A percentile compares a stretch with the other conserved stretches of the same genome.
phyloP scores from a whole-genome alignment of 2,113 vertebrate species.

The Paedocypris sp. region DNA sequence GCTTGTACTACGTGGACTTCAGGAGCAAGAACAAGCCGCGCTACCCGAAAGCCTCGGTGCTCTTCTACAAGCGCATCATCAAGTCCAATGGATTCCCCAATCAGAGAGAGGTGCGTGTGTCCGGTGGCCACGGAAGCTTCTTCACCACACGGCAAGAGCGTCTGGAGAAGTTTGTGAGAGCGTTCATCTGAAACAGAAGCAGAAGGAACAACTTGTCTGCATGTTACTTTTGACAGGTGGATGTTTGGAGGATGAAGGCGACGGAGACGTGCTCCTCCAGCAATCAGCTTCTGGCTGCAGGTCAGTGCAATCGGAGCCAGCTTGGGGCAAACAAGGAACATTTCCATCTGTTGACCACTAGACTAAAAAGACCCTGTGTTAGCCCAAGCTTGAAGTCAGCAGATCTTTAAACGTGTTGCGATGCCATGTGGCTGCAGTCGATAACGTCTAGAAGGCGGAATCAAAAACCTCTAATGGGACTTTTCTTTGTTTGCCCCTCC shows the following conservation, averaged over 20 bases:
- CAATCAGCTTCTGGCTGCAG: constrained; percentile 74
- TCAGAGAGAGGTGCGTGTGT: constrained; percentile 68
- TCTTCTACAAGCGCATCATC: constrained; percentile 79
- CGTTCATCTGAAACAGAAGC: not conserved
- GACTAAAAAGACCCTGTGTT: no score
- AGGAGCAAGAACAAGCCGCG: constrained; percentile 72
- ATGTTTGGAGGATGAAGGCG: constrained; percentile 72
- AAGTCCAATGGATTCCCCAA: constrained; percentile 80
- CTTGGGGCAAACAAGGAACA: constrained; percentile 60
- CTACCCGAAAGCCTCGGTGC: constrained; percentile 81
- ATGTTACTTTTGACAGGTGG: constrained; percentile 59
- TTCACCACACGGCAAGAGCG: no score
- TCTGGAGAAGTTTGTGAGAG: not conserved
- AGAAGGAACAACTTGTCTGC: not conserved
- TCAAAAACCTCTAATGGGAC: constrained; percentile 37
- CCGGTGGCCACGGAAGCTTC: no score
- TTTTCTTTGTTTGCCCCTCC: constrained; percentile 67
- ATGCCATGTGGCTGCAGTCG: no score
- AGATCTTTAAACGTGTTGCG: no score
- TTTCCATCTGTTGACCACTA: constrained; percentile 36
- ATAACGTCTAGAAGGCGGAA: no score
- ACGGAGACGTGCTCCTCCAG: constrained; percentile 73
- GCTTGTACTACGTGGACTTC: constrained; percentile 81
- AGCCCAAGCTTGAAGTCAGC: no score
- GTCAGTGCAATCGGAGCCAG: constrained; percentile 49